Percentiles rank a stretch among this genome's conserved stretches.
These are phyloP conservation scores for Aphyosemion australe DNA, from an alignment of 2,113 vertebrate species.

Conservation along the genomic window DNA sequence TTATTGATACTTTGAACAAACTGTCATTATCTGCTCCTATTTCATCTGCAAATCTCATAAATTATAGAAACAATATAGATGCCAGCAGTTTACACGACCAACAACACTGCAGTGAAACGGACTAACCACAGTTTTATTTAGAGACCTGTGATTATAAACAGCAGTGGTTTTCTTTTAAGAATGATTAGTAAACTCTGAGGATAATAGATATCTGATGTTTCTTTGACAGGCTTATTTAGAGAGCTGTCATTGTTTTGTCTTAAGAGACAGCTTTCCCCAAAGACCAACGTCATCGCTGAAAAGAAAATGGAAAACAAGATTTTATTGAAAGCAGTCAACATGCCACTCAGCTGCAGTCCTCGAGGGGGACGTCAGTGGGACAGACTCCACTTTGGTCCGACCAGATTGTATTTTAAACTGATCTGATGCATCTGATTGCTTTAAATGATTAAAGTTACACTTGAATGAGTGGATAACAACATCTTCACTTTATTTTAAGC, in stretches of 20 bases:
- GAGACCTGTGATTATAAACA: neutral
- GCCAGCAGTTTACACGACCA: too few relatives aligned
- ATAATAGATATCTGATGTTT: neutral
- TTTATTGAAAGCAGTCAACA: conserved; percentile 22
- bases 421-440: neutral
- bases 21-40: too few relatives aligned
- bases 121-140: neutral
- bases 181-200: neutral
- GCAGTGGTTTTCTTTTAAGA: too few relatives aligned
- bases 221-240: conserved; percentile 4
- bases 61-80: too few relatives aligned
- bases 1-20: too few relatives aligned
- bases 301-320: conserved; percentile 20
- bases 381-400: neutral
- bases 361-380: conserved; percentile 6
- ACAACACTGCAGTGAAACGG: neutral
- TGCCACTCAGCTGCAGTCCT: conserved; percentile 14
- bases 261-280: neutral
- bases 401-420: neutral
- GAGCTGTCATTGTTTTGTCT: neutral
- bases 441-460: neutral
- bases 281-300: conserved; percentile 13
- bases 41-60: too few relatives aligned
- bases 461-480: conserved; percentile 3
- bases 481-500: too few relatives aligned